Percentiles rank a stretch among this genome's conserved stretches.
Conservation (phyloP, 2,888 invertebrate genomes). For the Agonopterix alstromeriana region DNA sequence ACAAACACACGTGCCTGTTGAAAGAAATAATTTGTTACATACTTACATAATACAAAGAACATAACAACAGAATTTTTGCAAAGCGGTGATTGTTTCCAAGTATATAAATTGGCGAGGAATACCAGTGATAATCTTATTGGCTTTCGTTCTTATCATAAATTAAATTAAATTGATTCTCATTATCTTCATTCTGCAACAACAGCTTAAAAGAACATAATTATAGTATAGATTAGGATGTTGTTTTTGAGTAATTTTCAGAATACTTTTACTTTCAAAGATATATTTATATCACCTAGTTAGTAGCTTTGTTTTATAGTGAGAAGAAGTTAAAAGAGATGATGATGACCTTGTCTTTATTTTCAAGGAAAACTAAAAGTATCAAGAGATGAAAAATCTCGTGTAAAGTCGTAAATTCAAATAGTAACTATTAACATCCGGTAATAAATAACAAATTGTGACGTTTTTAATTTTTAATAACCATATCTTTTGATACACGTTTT, state of each 20-base stretch:
- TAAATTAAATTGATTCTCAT: no score
- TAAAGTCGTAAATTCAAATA: constrained; percentile 11
- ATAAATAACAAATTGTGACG: constrained; percentile 17
- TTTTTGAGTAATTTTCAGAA: no score
- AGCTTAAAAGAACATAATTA: no score
- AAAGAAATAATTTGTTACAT: not conserved
- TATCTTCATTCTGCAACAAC: no score
- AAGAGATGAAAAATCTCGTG: not conserved
- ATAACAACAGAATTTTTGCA: not conserved
- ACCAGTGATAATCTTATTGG: no score
- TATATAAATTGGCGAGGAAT: no score
- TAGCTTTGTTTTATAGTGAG: no score
- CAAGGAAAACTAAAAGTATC: not conserved
- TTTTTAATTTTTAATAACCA: constrained; percentile 7
- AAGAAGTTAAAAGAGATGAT: no score
- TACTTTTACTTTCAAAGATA: no score
- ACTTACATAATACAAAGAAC: not conserved
- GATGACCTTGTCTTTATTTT: not conserved
- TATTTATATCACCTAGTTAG: no score
- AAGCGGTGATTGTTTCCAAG: not conserved
- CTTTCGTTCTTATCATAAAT: no score
- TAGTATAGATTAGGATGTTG: no score
- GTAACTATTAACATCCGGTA: constrained; percentile 32
- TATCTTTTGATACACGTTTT: not conserved
- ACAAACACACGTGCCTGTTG: constrained; percentile 29